Evolutionary conservation across 2,888 invertebrate genomes (phyloP).

Genomic region (Tipula unca): DNA sequence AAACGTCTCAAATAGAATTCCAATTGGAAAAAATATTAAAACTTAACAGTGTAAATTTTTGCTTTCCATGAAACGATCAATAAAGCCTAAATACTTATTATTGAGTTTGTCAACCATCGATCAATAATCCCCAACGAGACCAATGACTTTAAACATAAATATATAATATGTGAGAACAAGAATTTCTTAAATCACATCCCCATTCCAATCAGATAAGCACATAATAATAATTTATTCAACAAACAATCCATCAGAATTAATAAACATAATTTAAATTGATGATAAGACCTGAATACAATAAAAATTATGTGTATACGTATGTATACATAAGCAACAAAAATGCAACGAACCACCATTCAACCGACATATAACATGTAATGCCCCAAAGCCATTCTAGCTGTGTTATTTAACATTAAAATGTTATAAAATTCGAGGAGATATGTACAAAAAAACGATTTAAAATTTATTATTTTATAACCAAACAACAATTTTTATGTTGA

Average conservation of each 20-base stretch:
- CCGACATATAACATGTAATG: background rate
- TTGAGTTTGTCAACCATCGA: too few species aligned
- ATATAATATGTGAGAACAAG: background rate
- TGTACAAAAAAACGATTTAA: background rate
- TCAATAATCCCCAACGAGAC: background rate
- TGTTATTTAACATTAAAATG: background rate
- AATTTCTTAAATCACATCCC: background rate
- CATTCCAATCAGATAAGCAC: background rate
- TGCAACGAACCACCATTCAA: background rate
- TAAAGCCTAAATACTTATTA: too few species aligned
- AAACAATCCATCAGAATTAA: background rate
- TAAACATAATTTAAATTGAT: slow-evolving; percentile 14
- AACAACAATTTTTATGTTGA: background rate
- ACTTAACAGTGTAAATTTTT: too few species aligned
- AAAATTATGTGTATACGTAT: background rate
- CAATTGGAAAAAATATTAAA: too few species aligned
- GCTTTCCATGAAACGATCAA: too few species aligned
- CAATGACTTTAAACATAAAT: background rate
- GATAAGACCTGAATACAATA: background rate
- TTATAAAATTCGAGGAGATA: background rate
- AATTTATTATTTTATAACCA: background rate
- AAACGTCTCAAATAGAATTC: too few species aligned
- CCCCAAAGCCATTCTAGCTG: background rate
- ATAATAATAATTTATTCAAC: background rate
- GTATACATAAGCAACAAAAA: background rate